phyloP scores from a whole-genome alignment of 2,888 invertebrate genomes.

The Ophonus ardosiacus region DNA sequence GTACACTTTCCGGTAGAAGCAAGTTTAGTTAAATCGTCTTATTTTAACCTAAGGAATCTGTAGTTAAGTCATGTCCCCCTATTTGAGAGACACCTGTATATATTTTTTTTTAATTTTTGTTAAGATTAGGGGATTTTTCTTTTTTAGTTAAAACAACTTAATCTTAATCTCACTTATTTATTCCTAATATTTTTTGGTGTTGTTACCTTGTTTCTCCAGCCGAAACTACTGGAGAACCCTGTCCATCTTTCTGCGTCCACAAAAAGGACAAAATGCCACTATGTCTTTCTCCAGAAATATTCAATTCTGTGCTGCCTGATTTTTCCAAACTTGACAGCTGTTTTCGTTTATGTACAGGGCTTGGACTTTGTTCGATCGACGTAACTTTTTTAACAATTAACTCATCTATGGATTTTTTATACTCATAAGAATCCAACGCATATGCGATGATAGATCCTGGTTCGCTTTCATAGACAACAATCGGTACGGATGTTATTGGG shows the following conservation, averaged over 20 bases:
- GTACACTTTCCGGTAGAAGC: too few species aligned
- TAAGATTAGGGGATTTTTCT: too few species aligned
- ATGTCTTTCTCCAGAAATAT: conserved; percentile 69
- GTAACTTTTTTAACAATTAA: conserved; percentile 69
- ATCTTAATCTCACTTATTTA: too few species aligned
- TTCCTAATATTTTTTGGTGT: too few species aligned
- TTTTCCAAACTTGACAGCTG: conserved; percentile 75
- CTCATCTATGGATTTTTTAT: conserved; percentile 81
- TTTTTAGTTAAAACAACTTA: neutral
- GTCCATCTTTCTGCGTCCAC: conserved; percentile 71
- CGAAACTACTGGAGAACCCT: conserved; percentile 47
- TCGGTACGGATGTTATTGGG: conserved; percentile 78
- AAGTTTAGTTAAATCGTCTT: too few species aligned
- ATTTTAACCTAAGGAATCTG: too few species aligned
- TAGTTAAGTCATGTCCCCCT: too few species aligned
- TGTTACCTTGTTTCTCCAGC: conserved; percentile 53
- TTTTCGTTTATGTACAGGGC: conserved; percentile 77
- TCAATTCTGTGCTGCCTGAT: conserved; percentile 68
- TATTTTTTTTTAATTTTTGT: too few species aligned
- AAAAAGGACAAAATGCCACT: conserved; percentile 74
- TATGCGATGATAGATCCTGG: conserved; percentile 92
- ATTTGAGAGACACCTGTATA: too few species aligned
- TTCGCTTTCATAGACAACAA: conserved; percentile 88
- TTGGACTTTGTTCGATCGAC: conserved; percentile 74
- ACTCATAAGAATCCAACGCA: conserved; percentile 85